phyloP scores from a whole-genome alignment of 2,113 vertebrate species.

The Coptodon rendalli region DNA sequence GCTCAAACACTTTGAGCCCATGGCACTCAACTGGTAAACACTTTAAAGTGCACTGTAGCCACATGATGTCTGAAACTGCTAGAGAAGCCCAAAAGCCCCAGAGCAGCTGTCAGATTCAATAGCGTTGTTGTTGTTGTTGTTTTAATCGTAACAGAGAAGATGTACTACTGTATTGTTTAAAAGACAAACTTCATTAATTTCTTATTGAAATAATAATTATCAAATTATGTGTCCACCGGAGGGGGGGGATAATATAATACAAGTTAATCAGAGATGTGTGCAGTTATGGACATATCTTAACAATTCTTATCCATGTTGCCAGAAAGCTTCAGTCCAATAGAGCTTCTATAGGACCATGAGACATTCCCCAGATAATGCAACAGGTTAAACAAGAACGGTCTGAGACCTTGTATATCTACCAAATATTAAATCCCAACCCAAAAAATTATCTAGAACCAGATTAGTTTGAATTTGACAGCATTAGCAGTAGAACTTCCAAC shows the following conservation, averaged over 20 bases:
- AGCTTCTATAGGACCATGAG: background rate
- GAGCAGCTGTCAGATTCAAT: background rate
- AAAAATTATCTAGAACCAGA: background rate
- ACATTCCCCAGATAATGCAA: background rate
- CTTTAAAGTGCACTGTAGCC: background rate
- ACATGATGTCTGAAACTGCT: background rate
- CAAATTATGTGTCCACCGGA: background rate
- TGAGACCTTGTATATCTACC: background rate
- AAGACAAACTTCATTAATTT: background rate
- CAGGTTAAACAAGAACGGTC: background rate
- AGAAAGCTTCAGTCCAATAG: background rate
- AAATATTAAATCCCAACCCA: background rate
- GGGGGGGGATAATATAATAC: background rate
- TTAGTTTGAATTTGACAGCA: background rate
- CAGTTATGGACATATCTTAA: background rate
- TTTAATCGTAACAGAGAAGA: background rate
- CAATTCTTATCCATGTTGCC: background rate
- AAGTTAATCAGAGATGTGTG: background rate
- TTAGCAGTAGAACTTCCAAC: background rate
- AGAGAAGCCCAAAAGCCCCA: background rate
- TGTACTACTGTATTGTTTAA: background rate
- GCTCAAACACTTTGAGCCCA: background rate
- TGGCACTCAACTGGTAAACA: background rate
- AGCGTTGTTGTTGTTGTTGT: background rate
- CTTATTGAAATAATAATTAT: background rate